phyloP scores from a whole-genome alignment of 2,113 vertebrate genomes.

The Meleagris gallopavo region DNA sequence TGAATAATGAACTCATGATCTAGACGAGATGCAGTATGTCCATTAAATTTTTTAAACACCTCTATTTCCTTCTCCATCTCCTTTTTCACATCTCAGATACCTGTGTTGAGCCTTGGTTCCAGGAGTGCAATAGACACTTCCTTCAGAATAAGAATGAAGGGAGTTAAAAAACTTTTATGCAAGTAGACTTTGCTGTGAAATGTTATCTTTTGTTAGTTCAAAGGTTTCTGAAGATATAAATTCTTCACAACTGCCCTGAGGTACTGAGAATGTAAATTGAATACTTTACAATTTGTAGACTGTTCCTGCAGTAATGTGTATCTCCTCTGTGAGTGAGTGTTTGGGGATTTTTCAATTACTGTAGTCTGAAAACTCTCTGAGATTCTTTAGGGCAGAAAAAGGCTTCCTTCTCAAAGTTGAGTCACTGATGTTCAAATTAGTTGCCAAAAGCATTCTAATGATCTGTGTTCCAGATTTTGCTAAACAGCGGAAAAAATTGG shows the following conservation, averaged over 20 bases:
- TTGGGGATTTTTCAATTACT: slow-evolving; percentile 87
- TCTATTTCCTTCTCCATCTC: slow-evolving; percentile 8
- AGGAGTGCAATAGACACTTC: slow-evolving; percentile 40
- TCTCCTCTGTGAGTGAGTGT: slow-evolving; percentile 85
- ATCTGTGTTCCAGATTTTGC: slow-evolving; percentile 83
- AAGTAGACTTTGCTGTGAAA: slow-evolving; percentile 81
- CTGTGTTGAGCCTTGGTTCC: neutral
- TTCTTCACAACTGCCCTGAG: slow-evolving; percentile 85
- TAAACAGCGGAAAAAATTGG: slow-evolving; percentile 75
- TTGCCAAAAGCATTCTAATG: slow-evolving; percentile 82
- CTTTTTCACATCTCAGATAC: slow-evolving; percentile 17
- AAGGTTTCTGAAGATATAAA: slow-evolving; percentile 86
- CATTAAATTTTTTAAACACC: slow-evolving; percentile 39
- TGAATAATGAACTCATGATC: slow-evolving; percentile 49
- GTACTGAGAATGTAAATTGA: slow-evolving; percentile 85
- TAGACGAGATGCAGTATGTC: slow-evolving; percentile 43
- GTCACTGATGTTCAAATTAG: slow-evolving; percentile 85
- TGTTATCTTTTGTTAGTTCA: slow-evolving; percentile 87
- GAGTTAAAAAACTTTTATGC: slow-evolving; percentile 80
- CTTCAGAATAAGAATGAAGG: slow-evolving; percentile 72
- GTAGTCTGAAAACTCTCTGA: slow-evolving; percentile 83
- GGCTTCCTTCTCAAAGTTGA: slow-evolving; percentile 79
- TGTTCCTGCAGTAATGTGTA: slow-evolving; percentile 82
- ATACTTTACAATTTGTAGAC: slow-evolving; percentile 87
- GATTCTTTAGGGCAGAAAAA: slow-evolving; percentile 86